Conservation (phyloP, 1,140 invertebrate species). For the Diplogasteroides magnus region DNA sequence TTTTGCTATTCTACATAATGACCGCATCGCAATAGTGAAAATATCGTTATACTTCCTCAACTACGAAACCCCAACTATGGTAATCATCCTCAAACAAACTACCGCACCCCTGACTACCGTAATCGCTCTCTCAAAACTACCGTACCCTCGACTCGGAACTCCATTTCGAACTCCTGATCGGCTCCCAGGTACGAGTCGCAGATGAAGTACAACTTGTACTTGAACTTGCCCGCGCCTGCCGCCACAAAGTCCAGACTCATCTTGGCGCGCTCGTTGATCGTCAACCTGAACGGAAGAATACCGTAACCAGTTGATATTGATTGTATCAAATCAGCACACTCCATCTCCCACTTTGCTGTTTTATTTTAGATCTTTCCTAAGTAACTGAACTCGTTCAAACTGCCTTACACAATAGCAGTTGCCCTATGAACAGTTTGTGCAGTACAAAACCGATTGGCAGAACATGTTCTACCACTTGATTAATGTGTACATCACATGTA, state of each 20-base stretch:
- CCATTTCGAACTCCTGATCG: slow-evolving; percentile 38
- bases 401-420: not conserved
- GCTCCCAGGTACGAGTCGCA: slow-evolving; percentile 82
- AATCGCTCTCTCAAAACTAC: no score
- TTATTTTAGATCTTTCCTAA: not conserved
- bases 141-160: slow-evolving; percentile 21
- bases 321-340: no score
- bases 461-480: no score
- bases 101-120: no score
- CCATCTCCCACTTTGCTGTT: not conserved
- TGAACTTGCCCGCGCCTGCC: slow-evolving; percentile 67
- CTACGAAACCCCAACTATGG: no score
- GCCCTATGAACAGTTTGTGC: no score
- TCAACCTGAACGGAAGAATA: slow-evolving; percentile 60
- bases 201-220: slow-evolving; percentile 96
- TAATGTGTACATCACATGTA: no score
- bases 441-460: no score
- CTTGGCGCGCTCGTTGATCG: slow-evolving; percentile 77
- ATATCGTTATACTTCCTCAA: no score
- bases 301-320: slow-evolving; percentile 65
- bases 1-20: not conserved
- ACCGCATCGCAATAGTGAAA: not conserved
- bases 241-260: slow-evolving; percentile 92
- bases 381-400: not conserved
- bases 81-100: no score